Evolutionary conservation across 92 coral and sea anemone species (phyloP).

Genomic region (Zoanthus solanderi): DNA sequence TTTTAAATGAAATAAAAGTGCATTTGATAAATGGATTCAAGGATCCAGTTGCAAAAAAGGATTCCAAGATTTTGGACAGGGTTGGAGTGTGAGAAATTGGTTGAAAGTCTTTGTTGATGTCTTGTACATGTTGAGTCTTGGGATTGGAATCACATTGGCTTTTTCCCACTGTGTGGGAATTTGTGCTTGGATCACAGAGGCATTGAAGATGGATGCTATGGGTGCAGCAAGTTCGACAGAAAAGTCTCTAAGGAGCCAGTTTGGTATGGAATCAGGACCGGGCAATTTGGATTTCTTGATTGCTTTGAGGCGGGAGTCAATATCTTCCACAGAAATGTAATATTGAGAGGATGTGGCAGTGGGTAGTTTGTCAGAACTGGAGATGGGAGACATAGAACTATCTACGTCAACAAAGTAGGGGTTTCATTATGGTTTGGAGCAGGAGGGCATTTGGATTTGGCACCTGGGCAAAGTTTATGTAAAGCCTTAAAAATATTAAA

Average conservation of each 20-base stretch:
- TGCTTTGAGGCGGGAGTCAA: conserved; percentile 26
- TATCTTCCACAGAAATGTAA: conserved; percentile 36
- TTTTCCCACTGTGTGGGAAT: conserved; percentile 36
- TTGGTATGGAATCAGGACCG: conserved; percentile 29
- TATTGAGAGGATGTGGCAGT: conserved; percentile 16
- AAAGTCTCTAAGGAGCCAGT: conserved; percentile 34
- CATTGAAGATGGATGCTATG: conserved; percentile 44
- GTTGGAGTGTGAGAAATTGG: conserved; percentile 20
- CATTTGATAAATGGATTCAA: conserved; percentile 21
- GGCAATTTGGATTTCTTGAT: conserved; percentile 21
- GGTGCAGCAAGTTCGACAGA: conserved; percentile 2
- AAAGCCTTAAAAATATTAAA: too few relatives aligned
- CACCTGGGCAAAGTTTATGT: too few relatives aligned
- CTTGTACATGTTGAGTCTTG: conserved; percentile 30
- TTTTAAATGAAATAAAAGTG: too few relatives aligned
- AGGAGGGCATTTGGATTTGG: too few relatives aligned
- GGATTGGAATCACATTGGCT: conserved; percentile 37
- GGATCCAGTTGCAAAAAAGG: conserved; percentile 29
- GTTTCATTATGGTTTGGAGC: not conserved
- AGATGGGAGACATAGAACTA: conserved; percentile 38
- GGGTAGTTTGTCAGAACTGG: conserved; percentile 26
- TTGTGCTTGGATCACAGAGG: conserved; percentile 41
- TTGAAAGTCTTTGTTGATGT: conserved; percentile 31
- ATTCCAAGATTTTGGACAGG: not conserved
- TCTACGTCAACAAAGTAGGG: conserved; percentile 20